These are phyloP conservation scores for Bucco capensis DNA, from an alignment of 2,113 vertebrate species.

Conservation along the genomic window DNA sequence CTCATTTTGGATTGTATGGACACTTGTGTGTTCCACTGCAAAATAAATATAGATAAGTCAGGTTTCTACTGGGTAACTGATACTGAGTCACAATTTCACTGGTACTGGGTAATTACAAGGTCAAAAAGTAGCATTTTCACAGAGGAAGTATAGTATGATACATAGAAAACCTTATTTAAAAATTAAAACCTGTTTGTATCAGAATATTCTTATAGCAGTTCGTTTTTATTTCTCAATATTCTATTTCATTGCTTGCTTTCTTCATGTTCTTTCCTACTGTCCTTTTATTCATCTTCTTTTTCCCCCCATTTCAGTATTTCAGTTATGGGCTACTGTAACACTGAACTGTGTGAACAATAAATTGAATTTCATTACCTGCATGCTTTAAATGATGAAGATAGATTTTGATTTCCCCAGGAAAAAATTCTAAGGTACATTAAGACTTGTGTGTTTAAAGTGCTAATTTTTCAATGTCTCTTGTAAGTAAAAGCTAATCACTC, in stretches of 20 bases:
- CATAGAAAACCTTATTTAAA: background rate
- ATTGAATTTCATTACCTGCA: background rate
- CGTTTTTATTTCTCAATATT: background rate
- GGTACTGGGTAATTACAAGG: background rate
- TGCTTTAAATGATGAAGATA: slow-evolving; percentile 19
- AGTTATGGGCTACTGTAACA: background rate
- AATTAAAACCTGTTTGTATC: background rate
- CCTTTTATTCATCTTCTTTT: background rate
- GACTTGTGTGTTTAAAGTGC: background rate
- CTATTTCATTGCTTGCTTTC: background rate
- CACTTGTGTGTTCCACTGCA: background rate
- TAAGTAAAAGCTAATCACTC: background rate
- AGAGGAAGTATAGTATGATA: background rate
- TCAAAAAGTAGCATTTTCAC: background rate
- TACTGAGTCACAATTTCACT: background rate
- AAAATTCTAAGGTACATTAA: background rate
- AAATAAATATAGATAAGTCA: background rate
- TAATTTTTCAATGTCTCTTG: background rate
- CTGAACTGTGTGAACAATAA: slow-evolving; percentile 11
- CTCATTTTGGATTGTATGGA: background rate
- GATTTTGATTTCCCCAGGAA: slow-evolving; percentile 9
- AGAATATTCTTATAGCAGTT: background rate
- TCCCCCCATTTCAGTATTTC: background rate
- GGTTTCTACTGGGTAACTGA: background rate
- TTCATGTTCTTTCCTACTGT: background rate